Percentiles rank a stretch among this genome's conserved stretches.
These are phyloP conservation scores for Drosophila auraria DNA, from an alignment of 1,140 invertebrate genomes.

Conservation along the genomic window DNA sequence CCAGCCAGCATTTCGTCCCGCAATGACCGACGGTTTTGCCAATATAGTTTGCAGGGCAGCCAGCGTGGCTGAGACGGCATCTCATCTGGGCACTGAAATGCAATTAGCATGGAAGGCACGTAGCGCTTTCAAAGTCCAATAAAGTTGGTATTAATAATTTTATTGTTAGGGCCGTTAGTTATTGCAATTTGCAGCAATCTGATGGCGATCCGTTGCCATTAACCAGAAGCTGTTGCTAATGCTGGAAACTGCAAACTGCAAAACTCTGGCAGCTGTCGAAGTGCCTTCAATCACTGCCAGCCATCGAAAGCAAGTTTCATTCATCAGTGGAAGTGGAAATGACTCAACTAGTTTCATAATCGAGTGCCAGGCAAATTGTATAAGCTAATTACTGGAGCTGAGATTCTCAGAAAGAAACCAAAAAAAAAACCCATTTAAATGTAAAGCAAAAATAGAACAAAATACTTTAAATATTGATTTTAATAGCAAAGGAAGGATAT, in stretches of 20 bases:
- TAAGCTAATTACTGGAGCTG: slow-evolving; percentile 25
- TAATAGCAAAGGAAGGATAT: too few relatives aligned
- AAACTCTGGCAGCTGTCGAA: slow-evolving; percentile 2
- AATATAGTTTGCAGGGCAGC: slow-evolving; percentile 58
- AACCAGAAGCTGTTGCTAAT: slow-evolving; percentile 38
- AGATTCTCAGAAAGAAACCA: slow-evolving; percentile 4
- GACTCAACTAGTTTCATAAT: slow-evolving; percentile 51
- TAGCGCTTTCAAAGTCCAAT: slow-evolving; percentile 64
- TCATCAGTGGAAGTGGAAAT: slow-evolving; percentile 24
- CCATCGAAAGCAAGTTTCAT: slow-evolving; percentile 7
- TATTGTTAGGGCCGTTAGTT: slow-evolving; percentile 40
- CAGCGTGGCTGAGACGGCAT: slow-evolving; percentile 22
- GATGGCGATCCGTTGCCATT: slow-evolving; percentile 28
- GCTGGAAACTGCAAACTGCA: slow-evolving; percentile 6
- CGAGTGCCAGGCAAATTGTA: slow-evolving; percentile 19
- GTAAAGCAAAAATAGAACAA: background rate
- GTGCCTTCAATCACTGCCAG: slow-evolving; percentile 14
- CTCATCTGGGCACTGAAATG: slow-evolving; percentile 36
- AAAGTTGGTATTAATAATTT: slow-evolving; percentile 70
- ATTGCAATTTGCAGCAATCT: slow-evolving; percentile 49
- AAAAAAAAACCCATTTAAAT: background rate
- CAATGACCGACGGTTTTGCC: slow-evolving; percentile 60
- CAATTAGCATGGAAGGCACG: slow-evolving; percentile 78
- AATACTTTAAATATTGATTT: too few relatives aligned
- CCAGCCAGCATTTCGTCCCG: slow-evolving; percentile 11